Evolutionary conservation across 2,113 vertebrate genomes (phyloP).

Genomic region (Vombatus ursinus): DNA sequence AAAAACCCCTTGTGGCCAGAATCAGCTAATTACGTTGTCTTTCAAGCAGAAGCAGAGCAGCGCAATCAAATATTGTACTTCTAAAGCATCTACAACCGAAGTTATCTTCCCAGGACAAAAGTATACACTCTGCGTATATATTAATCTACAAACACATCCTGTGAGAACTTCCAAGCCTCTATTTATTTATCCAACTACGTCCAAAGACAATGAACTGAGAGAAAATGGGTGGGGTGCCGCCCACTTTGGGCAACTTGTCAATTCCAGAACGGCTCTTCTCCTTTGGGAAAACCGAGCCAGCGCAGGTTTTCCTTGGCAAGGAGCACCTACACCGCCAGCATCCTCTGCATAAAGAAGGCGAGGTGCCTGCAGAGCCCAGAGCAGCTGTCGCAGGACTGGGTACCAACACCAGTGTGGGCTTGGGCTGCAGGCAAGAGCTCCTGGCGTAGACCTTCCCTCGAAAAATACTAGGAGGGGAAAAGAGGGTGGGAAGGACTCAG

Average conservation of each 20-base stretch:
- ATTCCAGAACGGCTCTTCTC: not conserved
- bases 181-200: slow-evolving; percentile 36
- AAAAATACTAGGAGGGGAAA: slow-evolving; percentile 16
- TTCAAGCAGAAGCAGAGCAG: not conserved
- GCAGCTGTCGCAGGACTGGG: slow-evolving; percentile 50
- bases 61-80: not conserved
- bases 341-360: slow-evolving; percentile 49
- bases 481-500: not conserved
- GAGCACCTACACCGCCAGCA: slow-evolving; percentile 57
- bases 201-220: not conserved
- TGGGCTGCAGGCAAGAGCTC: slow-evolving; percentile 56
- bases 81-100: not conserved
- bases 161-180: slow-evolving; percentile 39
- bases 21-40: not conserved
- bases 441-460: not conserved
- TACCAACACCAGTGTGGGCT: slow-evolving; percentile 48
- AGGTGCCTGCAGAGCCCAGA: not conserved
- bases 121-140: not conserved
- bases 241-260: slow-evolving; percentile 30
- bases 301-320: slow-evolving; percentile 28
- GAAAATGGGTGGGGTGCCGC: not conserved
- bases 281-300: not conserved
- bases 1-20: not conserved
- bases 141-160: slow-evolving; percentile 23
- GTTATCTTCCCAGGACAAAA: not conserved